These are phyloP conservation scores for Cololabis saira DNA, from an alignment of 2,113 vertebrate species.

Conservation along the genomic window DNA sequence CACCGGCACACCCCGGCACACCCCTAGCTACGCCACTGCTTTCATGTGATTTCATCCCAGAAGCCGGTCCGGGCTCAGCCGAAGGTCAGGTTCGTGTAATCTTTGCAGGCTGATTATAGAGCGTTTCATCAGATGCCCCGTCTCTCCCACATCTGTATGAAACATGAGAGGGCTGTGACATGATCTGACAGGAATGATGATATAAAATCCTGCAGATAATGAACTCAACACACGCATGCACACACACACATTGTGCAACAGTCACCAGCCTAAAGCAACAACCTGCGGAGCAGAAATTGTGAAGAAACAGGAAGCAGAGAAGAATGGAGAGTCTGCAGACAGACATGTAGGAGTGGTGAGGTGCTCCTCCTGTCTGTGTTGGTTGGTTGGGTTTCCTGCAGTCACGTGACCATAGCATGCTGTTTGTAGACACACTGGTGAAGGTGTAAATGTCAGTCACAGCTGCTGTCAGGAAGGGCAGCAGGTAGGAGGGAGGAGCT, in stretches of 20 bases:
- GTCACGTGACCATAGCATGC: not conserved
- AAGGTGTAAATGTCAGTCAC: not conserved
- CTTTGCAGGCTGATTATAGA: not conserved
- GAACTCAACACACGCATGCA: too few species aligned
- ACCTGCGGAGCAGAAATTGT: not conserved
- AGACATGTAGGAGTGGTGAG: not conserved
- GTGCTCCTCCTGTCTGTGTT: not conserved
- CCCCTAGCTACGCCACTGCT: too few species aligned
- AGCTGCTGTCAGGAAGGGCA: not conserved
- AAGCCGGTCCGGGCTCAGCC: not conserved
- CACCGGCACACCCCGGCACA: too few species aligned
- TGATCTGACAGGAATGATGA: too few species aligned
- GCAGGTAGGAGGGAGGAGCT: not conserved
- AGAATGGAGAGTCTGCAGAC: not conserved
- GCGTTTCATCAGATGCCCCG: not conserved
- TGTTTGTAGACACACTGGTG: slow-evolving; percentile 6
- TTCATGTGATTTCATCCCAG: too few species aligned
- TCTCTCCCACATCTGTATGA: not conserved
- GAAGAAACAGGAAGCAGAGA: slow-evolving; percentile 24
- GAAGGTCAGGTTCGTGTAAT: not conserved
- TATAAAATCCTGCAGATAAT: too few species aligned
- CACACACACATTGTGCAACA: slow-evolving; percentile 26
- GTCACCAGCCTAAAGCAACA: slow-evolving; percentile 19
- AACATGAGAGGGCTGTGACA: not conserved
- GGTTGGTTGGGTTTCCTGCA: not conserved